Evolutionary conservation across 2,113 vertebrate species (phyloP), one percentile per base, ranked within the genome.

Genomic region (Sinocyclocheilus grahami): DNA sequence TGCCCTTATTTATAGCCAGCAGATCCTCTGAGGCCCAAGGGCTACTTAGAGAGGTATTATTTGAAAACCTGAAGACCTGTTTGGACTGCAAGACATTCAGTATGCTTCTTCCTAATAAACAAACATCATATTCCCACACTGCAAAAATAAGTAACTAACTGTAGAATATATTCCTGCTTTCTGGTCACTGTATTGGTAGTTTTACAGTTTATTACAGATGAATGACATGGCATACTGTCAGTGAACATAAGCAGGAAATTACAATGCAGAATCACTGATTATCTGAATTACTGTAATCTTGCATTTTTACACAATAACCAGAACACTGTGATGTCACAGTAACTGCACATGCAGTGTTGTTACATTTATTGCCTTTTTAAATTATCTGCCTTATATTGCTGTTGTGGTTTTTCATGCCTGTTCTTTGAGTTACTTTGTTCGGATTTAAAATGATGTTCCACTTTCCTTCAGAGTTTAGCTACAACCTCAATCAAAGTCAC

Each of bases 1-100:
- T 91, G 88, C 39, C 86, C 88, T 91, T 93, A 92, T 92, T 93
- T 94, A 93, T 93, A 93, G 91, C 90, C 89, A 85, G 86, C 79
- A 91, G 87, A 92, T 91, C 90, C 87, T 82, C 86, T 91, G 76
- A 91, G 88, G 85, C 86, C 86, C 82, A 78, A 82, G 85, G 87
- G 85, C 90, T 91, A 88, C 89, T 92, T 93, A 92, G 48, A 91
- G 79, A 78, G 88, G 86, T 85, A 89, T 92, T 92, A 93, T 87
- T 89, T 86, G 60, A 86, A 86, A 89, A 83, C 82, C 85, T 88
- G 86, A 90, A 91, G 89, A 89, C 86, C 82, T 90, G 86, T 79
- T 80, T 90, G 81, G 77, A 84, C 30, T 37, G 55, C 62, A 82
- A 74, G 58, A 87, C 58, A 87, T 71, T 79, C 39, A 69, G 78